Conservation (phyloP, 2,888 invertebrate species). For the Lepidochrysops patricia region DNA sequence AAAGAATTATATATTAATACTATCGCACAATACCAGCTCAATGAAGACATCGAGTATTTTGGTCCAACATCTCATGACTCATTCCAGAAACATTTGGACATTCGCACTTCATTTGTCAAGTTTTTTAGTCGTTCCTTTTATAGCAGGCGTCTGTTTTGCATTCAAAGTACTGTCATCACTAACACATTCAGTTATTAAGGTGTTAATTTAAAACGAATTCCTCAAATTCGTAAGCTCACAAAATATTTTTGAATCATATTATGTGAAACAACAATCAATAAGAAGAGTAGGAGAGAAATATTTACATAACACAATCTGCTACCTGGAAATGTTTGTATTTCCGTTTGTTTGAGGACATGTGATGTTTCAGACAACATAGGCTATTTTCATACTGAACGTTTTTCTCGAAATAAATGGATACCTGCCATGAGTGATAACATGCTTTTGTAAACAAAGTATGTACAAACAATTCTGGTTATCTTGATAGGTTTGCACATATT, state of each 20-base stretch:
- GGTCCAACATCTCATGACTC: background rate
- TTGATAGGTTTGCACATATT: constrained; percentile 62
- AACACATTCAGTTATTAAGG: background rate
- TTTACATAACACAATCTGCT: background rate
- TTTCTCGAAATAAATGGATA: constrained; percentile 4
- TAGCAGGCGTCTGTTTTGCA: background rate
- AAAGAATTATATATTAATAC: background rate
- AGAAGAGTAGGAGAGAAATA: background rate
- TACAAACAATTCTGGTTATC: constrained; percentile 58
- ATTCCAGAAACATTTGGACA: background rate
- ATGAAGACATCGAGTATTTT: background rate
- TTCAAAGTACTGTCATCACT: background rate
- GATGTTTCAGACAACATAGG: constrained; percentile 1
- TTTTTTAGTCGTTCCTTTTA: background rate
- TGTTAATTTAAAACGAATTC: background rate
- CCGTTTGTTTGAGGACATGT: background rate
- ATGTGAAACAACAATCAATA: background rate
- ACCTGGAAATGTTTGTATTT: background rate
- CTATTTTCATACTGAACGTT: constrained; percentile 3
- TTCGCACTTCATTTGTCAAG: background rate
- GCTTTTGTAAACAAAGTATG: constrained; percentile 39
- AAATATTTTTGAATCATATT: background rate
- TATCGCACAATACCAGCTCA: background rate
- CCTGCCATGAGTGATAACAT: constrained; percentile 16
- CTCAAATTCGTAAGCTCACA: background rate